These are phyloP conservation scores for Otolemur crassicaudatus DNA, from an alignment of 2,797 vertebrate genomes.

Conservation along the genomic window DNA sequence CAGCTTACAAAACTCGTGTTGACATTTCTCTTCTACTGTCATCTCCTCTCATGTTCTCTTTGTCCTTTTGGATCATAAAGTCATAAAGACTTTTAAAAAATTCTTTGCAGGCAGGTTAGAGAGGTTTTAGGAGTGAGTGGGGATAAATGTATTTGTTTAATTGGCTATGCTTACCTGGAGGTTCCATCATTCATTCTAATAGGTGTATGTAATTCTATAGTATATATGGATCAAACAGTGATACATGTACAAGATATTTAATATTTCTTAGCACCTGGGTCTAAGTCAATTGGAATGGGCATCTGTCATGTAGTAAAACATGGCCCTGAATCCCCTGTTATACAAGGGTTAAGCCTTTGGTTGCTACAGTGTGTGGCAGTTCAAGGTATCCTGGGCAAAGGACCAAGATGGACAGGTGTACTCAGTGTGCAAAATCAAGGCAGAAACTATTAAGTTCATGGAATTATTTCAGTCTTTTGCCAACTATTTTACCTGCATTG, in stretches of 20 bases:
- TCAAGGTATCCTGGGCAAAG: neutral
- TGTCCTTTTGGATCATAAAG: conserved; percentile 20
- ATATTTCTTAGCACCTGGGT: neutral
- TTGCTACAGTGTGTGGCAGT: neutral
- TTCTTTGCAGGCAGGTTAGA: conserved; percentile 49
- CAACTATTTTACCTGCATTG: neutral
- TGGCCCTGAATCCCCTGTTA: neutral
- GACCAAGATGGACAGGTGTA: neutral
- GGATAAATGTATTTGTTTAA: neutral
- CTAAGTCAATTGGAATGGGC: neutral
- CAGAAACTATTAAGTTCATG: conserved; percentile 4
- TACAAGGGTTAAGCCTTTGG: neutral
- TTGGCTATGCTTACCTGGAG: neutral
- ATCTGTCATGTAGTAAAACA: neutral
- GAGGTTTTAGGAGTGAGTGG: neutral
- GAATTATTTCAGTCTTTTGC: neutral
- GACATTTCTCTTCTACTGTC: conserved; percentile 61
- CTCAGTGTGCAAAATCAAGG: neutral
- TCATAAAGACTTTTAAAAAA: neutral
- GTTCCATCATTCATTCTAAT: neutral
- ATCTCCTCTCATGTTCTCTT: conserved; percentile 48
- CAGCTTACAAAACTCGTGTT: conserved; percentile 52
- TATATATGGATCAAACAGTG: neutral
- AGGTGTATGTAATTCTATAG: conserved; percentile 7
- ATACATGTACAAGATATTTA: conserved; percentile 22